Evolutionary conservation across 2,888 invertebrate species (phyloP), one percentile per base, ranked within the genome.

Genomic region (Idaea aversata): DNA sequence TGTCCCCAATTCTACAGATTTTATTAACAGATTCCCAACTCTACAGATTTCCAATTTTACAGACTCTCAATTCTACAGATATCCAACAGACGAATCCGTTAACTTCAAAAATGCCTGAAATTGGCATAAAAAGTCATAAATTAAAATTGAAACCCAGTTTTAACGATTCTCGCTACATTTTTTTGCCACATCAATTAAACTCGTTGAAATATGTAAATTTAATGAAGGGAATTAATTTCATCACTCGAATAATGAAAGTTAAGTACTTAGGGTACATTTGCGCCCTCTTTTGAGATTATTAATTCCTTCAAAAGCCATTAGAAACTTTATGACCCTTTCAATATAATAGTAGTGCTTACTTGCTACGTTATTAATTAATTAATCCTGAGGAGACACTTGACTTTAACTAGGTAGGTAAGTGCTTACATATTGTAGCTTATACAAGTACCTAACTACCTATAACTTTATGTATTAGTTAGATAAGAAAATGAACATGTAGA

Each of bases 231-330:
- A 77, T 75, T 72, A 77, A 78, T 78, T 80, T 80, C 77, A 77
- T 81, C 77, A 77, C 77, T 71, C 68, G 75, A 77, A 79, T 81
- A 81, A 81, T 77, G 78, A 73, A 71, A 72, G 71, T 76, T 80
- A 78, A 82, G 47, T 47, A 13, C 4, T 7, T 77, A 74, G 76
- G 74, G 74, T 67, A 75, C 73, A 80, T 79, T 71, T 70, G 75
- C 76, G 74, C 72, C 75, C 75, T 77, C 76, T 74, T 77, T 79
- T 77, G 72, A 78, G 77, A 83, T 79, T 80, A 82, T 83, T 83
- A 83, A 84, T 82, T 84, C 79, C 76, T 76, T 80, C 77, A 80
- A 76, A 77, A 77, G 73, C 78, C 77, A 75, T 82, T 80, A 80
- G 72, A 73, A 75, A 80, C 73, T 83, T 83, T 81, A 83, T 78